These are phyloP conservation scores for Ericerus pela DNA, from an alignment of 1,140 invertebrate genomes.

Conservation along the genomic window DNA sequence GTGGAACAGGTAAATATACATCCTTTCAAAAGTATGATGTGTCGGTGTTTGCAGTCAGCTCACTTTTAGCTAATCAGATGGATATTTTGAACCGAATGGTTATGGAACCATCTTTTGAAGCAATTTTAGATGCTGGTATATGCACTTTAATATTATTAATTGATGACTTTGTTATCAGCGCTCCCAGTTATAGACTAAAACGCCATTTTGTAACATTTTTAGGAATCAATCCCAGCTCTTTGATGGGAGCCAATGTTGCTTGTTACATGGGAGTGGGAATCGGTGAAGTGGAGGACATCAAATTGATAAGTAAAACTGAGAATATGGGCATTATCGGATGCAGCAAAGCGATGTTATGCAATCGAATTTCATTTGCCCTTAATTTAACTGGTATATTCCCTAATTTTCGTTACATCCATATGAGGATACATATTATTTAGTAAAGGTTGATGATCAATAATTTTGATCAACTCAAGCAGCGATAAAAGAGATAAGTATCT, in stretches of 20 bases:
- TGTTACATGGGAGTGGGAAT: neutral
- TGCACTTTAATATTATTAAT: neutral
- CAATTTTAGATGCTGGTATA: neutral
- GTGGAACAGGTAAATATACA: neutral
- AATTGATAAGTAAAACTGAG: neutral
- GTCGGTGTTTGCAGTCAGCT: neutral
- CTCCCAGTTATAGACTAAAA: neutral
- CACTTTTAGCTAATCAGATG: neutral
- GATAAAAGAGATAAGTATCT: too few species aligned
- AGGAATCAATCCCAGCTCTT: neutral
- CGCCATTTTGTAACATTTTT: neutral
- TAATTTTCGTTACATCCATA: neutral
- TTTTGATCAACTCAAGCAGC: too few species aligned
- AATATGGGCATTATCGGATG: slow-evolving; percentile 42
- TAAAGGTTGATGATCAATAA: too few species aligned
- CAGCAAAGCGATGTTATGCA: slow-evolving; percentile 48
- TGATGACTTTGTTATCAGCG: too few species aligned
- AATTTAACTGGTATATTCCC: slow-evolving; percentile 24
- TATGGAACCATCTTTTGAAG: neutral
- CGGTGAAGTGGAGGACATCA: slow-evolving; percentile 14
- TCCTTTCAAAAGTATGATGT: neutral
- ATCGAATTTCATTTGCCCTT: slow-evolving; percentile 33
- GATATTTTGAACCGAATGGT: neutral
- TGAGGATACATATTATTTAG: too few species aligned
- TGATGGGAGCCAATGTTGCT: neutral